Evolutionary conservation across 2,797 vertebrate genomes (phyloP).

Genomic region (Aulostomus chinensis): DNA sequence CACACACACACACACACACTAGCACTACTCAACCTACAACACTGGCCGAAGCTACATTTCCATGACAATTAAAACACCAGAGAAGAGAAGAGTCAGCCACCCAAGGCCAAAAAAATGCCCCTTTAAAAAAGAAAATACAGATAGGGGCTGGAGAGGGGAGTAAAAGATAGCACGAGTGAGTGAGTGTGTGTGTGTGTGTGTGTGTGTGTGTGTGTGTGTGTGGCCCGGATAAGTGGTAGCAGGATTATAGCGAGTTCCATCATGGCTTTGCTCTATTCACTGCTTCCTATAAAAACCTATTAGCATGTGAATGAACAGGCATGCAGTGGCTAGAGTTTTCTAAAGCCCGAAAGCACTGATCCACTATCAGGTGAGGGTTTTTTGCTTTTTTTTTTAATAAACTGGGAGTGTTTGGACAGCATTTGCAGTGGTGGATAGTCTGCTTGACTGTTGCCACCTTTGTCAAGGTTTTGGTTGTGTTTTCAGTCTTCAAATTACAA

Average conservation of each 20-base stretch:
- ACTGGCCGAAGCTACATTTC: constrained; percentile 50
- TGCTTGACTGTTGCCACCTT: no score
- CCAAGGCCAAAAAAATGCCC: constrained; percentile 27
- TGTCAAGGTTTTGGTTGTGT: no score
- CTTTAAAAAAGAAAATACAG: constrained; percentile 52
- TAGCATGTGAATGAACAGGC: constrained; percentile 74
- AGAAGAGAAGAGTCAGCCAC: constrained; percentile 57
- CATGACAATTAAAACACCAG: constrained; percentile 66
- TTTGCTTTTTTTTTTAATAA: constrained; percentile 36
- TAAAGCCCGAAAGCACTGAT: constrained; percentile 66
- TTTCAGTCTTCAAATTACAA: no score
- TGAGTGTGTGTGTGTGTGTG: no score
- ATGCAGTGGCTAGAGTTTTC: constrained; percentile 56
- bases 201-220: constrained; percentile 18
- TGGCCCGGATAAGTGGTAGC: constrained; percentile 64
- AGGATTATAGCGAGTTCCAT: constrained; percentile 74
- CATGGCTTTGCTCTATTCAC: constrained; percentile 69
- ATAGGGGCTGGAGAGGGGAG: constrained; percentile 48
- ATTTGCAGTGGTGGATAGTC: no score
- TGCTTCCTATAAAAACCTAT: constrained; percentile 71
- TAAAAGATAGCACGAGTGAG: constrained; percentile 14
- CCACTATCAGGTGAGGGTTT: constrained; percentile 61
- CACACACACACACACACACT: neutral
- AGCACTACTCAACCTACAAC: constrained; percentile 25
- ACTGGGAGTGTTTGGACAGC: constrained; percentile 26